Base-by-base conservation (phyloP, 2,113 vertebrate species). In the Abramis brama region DNA sequence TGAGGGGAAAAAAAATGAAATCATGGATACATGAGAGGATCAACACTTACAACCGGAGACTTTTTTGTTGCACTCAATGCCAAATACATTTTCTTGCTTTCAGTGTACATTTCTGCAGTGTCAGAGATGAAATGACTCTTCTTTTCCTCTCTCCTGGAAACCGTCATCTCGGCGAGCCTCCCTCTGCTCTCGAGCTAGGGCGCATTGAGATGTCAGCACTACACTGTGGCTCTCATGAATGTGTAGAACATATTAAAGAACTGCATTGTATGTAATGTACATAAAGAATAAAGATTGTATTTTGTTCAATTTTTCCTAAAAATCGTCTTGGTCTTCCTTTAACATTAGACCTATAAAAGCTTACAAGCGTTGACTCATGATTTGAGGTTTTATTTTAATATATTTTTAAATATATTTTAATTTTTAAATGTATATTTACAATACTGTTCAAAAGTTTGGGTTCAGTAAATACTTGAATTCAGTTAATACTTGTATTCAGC, bases 231-330 rank as follows among this genome's bases (percentile, higher is more conserved):
- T 93, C 93, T 94, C 88, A 92, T 86, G 94, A 95, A 95, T 94
- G 95, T 96, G 94, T 94, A 93, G 94, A 96, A 93, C 90, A 92
- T 94, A 93, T 86, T 91, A 96, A 94, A 96, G 95, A 86, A 95
- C 94, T 96, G 94, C 76, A 93, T 94, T 99, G 97, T 99, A 98
- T 97, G 96, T 98, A 98, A 95, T 98, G 97, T 99, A 97, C 92
- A 99, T 98, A 99, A 93, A 91, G 94, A 96, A 98, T 96, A 97
- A 96, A 98, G 96, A 97, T 96, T 99, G 97, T 99, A 98, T 99
- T 98, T 99, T 99, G 95, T 97, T 97, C 95, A 97, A 94, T 94
- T 95, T 96, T 94, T 97, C 95, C 92, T 96, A 95, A 94, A 94
- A 96, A 96, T 57, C 13, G 30, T 73, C 47, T 52, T 13, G 23